Conservation (phyloP, 2,113 vertebrate genomes). For the Addax nasomaculatus region DNA sequence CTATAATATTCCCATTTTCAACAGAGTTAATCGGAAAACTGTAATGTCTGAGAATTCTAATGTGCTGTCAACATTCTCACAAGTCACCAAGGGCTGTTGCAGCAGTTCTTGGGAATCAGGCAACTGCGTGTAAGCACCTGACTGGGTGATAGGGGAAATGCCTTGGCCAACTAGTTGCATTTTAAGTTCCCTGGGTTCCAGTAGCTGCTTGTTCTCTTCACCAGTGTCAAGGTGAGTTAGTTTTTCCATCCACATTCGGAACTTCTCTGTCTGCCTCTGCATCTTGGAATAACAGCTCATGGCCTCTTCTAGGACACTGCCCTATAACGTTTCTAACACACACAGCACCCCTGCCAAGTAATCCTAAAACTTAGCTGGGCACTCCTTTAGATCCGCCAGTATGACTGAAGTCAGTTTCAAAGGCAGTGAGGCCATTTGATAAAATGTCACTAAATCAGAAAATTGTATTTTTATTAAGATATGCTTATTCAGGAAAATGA, state of each 20-base stretch:
- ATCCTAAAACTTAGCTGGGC: conserved; percentile 88
- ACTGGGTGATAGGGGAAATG: conserved; percentile 77
- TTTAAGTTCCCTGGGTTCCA: conserved; percentile 85
- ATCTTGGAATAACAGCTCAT: conserved; percentile 93
- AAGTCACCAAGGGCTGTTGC: conserved; percentile 83
- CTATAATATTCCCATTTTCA: conserved; percentile 86
- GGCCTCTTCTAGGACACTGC: conserved; percentile 93
- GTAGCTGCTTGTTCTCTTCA: conserved; percentile 88
- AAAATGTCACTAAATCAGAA: conserved; percentile 82
- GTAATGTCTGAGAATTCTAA: conserved; percentile 81
- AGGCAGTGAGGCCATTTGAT: conserved; percentile 96
- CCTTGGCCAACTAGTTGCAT: conserved; percentile 80
- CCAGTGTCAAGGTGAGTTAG: conserved; percentile 88
- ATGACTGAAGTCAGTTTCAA: conserved; percentile 94
- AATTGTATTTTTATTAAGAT: conserved; percentile 77
- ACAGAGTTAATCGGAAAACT: conserved; percentile 80
- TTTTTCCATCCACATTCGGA: conserved; percentile 92
- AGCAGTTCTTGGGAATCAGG: conserved; percentile 82
- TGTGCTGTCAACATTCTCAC: conserved; percentile 77
- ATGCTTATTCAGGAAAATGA: conserved; percentile 74
- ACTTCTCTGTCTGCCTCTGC: conserved; percentile 94
- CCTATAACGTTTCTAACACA: conserved; percentile 93
- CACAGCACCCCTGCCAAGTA: conserved; percentile 89
- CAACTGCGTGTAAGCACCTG: conserved; percentile 85
- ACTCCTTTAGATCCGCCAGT: conserved; percentile 89